Evolutionary conservation across 2,113 vertebrate genomes (phyloP).

Genomic region (Saiga tatarica): DNA sequence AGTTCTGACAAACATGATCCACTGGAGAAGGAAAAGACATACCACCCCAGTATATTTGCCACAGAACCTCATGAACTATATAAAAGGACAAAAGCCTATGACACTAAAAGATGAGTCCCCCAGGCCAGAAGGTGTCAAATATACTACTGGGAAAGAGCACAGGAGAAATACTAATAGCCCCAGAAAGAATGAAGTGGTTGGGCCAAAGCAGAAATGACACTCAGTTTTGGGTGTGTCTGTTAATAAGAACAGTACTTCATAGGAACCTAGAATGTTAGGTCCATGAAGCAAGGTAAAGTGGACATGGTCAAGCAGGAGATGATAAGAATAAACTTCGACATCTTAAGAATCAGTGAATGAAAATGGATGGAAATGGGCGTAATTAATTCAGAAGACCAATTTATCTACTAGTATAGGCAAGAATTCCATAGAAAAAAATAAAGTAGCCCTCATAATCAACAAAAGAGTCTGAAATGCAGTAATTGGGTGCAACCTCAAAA

Average conservation of each 20-base stretch:
- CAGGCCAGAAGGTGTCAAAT: neutral
- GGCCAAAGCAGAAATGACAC: neutral
- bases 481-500: neutral
- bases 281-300: neutral
- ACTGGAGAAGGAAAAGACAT: neutral
- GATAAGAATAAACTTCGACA: neutral
- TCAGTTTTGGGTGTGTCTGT: neutral
- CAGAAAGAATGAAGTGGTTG: neutral
- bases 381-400: neutral
- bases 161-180: neutral
- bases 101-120: neutral
- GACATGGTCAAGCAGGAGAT: neutral
- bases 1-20: neutral
- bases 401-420: neutral
- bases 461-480: neutral
- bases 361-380: neutral
- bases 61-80: neutral
- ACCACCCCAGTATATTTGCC: neutral
- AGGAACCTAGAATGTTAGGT: neutral
- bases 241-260: neutral
- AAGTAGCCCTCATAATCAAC: neutral
- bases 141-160: neutral
- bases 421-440: neutral
- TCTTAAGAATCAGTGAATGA: neutral
- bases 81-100: neutral